Evolutionary conservation across 2,797 vertebrate genomes (phyloP), one percentile per base, ranked within the genome.

Genomic region (Chelidonichthys spinosus): DNA sequence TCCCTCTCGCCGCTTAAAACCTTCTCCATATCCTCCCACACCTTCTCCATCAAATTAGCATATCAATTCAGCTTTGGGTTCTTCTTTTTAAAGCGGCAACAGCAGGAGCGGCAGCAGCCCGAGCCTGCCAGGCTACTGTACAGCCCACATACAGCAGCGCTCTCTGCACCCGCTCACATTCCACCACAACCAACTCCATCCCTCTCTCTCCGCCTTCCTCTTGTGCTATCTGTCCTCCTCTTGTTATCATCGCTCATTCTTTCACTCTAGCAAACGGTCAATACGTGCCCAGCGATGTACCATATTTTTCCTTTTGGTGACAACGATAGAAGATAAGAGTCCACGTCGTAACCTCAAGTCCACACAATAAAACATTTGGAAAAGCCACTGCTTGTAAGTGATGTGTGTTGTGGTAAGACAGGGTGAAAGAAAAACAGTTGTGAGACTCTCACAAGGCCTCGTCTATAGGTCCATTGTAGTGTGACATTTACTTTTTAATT

Each of bases 1-100:
- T 85, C 79, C 80, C 79, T 76, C 77, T 84, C 42, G 46, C 86
- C 78, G 87, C 88, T 87, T 86, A 87, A 89, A 91, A 83, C 80
- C 81, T 70, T 88, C 92, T 92, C 92, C 80, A 85, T 89, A 90
- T 92, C 93, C 93, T 85, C 94, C 94, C 90, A 92, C 93, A 82
- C 67, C 77, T 88, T 84, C 84, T 87, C 90, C 86, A 89, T 93
- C 84, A 90, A 91, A 95, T 95, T 94, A 93, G 89, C 91, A 93
- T 93, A 91, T 94, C 89, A 93, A 91, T 92, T 91, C 86, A 88
- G 90, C 78, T 70, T 77, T 76, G 72, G 69, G 52, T 84, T 68
- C 74, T 81, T 79, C 73, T 86, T 82, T 25, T 84, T 76, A 71
- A 83, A 88, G 64, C 77, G 84, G 78, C 61, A 79, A 59, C 47